Percentiles rank a stretch among this genome's conserved stretches.
phyloP scores from a whole-genome alignment of 2,797 vertebrate species.

The Protosalanx chinensis region DNA sequence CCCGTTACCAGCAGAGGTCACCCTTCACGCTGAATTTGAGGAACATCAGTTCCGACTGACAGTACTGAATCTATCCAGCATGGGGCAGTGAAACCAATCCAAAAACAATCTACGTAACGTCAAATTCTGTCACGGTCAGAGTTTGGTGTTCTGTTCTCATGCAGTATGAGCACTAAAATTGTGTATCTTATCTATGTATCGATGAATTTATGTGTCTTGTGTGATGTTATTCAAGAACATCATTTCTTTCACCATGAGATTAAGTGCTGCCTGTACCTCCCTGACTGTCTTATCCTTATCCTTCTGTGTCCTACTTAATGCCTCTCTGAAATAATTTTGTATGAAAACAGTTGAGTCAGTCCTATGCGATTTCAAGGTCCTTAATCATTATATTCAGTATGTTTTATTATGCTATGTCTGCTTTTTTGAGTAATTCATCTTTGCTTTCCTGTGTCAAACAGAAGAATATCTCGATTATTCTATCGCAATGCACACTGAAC shows the following conservation, averaged over 20 bases:
- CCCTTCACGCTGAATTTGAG: not conserved
- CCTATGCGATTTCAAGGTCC: not conserved
- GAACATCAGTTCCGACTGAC: not conserved
- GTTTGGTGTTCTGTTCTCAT: not conserved
- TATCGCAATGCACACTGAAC: too few relatives aligned
- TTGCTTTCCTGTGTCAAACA: not conserved
- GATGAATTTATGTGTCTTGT: not conserved
- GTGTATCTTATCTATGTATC: not conserved
- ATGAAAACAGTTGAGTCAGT: too few relatives aligned
- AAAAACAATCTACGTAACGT: too few relatives aligned
- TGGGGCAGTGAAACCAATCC: slow-evolving; percentile 36
- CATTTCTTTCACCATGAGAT: slow-evolving; percentile 34
- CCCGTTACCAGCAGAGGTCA: not conserved
- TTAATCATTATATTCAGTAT: not conserved
- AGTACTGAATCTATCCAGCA: slow-evolving; percentile 35
- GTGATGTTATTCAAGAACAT: too few relatives aligned
- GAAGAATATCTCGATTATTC: not conserved
- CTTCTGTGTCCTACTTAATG: slow-evolving; percentile 11
- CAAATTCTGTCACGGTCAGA: not conserved
- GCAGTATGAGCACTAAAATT: not conserved
- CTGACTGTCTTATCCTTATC: slow-evolving; percentile 20
- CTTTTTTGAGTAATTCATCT: not conserved
- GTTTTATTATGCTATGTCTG: not conserved
- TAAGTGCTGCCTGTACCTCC: slow-evolving; percentile 24
- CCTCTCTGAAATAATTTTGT: not conserved